Percentiles rank a stretch among this genome's conserved stretches.
phyloP scores from a whole-genome alignment of 2,113 vertebrate genomes.

The Arvicanthis niloticus region DNA sequence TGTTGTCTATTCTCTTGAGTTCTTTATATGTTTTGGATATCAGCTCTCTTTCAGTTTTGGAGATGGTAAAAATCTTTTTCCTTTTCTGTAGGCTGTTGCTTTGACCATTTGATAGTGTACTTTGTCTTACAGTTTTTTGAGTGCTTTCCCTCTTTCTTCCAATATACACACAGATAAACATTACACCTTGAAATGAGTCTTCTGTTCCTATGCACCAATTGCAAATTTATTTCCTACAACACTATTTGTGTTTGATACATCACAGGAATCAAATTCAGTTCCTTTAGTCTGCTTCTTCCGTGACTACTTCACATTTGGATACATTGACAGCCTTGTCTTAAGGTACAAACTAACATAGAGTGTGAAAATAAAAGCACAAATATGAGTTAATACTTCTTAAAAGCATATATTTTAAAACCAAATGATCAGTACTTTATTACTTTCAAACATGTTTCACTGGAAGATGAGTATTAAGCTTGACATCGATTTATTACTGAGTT shows the following conservation, averaged over 20 bases:
- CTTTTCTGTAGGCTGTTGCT: too few relatives aligned
- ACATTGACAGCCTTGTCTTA: neutral
- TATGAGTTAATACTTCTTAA: neutral
- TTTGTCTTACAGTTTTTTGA: too few relatives aligned
- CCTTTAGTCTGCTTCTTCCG: neutral
- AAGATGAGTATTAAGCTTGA: neutral
- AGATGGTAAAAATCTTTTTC: too few relatives aligned
- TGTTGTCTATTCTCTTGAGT: too few relatives aligned
- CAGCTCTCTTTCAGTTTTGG: too few relatives aligned
- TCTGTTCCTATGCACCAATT: neutral
- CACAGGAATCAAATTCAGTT: neutral
- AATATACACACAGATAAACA: accelerated
- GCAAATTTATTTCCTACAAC: neutral
- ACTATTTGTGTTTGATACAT: neutral
- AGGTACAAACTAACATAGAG: neutral
- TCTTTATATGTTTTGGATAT: too few relatives aligned
- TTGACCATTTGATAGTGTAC: too few relatives aligned
- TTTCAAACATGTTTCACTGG: neutral
- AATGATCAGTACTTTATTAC: neutral
- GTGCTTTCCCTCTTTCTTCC: neutral
- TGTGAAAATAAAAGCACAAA: neutral
- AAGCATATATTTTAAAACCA: neutral
- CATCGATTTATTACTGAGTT: neutral
- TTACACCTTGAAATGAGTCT: neutral
- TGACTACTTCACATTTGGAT: neutral